Evolutionary conservation across 2,888 invertebrate genomes (phyloP).

Genomic region (Choreutis nemorana): DNA sequence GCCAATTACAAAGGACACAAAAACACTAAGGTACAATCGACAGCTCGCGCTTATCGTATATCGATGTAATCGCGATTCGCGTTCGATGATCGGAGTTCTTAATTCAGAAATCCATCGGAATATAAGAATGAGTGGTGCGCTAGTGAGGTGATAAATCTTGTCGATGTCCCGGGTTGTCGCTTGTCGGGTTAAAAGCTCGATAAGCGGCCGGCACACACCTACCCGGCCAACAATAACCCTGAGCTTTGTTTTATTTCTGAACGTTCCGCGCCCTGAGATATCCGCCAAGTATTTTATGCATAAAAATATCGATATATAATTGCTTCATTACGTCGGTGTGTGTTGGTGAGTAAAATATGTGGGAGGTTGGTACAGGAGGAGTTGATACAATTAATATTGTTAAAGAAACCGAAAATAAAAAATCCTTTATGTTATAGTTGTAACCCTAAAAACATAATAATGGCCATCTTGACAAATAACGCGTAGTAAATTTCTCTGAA

Average conservation of each 20-base stretch:
- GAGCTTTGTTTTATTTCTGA: conserved; percentile 58
- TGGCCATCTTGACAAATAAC: too few species aligned
- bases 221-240: conserved; percentile 61
- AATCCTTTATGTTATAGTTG: too few species aligned
- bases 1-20: conserved; percentile 12
- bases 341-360: conserved; percentile 66
- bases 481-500: too few species aligned
- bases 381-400: too few species aligned
- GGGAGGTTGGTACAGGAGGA: conserved; percentile 58
- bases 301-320: conserved; percentile 68
- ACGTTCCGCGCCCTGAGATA: conserved; percentile 45
- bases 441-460: too few species aligned
- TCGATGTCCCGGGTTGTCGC: conserved; percentile 61
- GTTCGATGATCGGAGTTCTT: conserved; percentile 49
- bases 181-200: conserved; percentile 65
- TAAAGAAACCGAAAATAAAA: too few species aligned
- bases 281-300: conserved; percentile 64
- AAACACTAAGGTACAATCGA: conserved; percentile 5
- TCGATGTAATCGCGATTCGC: conserved; percentile 14
- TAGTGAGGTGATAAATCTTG: conserved; percentile 61
- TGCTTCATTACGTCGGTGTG: conserved; percentile 67
- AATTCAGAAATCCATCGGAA: conserved; percentile 45
- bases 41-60: too few species aligned
- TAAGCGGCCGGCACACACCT: conserved; percentile 60
- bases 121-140: conserved; percentile 61